Percentiles rank a stretch among this genome's conserved stretches.
Conservation (phyloP, 2,888 invertebrate species). For the Drosophila anomalata region DNA sequence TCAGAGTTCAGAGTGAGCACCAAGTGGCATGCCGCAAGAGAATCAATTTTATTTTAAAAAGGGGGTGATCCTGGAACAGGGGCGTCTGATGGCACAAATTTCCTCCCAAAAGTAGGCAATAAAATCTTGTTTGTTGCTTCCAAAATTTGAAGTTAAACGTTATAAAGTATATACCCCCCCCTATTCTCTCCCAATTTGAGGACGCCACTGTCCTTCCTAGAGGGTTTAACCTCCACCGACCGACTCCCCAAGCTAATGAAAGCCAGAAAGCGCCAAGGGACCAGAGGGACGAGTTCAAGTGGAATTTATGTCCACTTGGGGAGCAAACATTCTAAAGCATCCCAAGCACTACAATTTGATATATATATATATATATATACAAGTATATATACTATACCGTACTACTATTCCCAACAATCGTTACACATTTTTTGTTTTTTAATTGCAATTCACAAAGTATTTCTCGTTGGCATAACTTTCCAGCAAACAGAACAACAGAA, state of each 20-base stretch:
- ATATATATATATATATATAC: not conserved
- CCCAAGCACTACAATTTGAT: not conserved
- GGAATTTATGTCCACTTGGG: slow-evolving; percentile 43
- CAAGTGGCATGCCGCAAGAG: slow-evolving; percentile 25
- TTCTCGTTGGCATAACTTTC: slow-evolving; percentile 19
- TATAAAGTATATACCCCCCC: not conserved
- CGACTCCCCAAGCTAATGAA: slow-evolving; percentile 33
- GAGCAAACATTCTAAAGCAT: slow-evolving; percentile 1
- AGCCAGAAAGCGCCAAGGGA: slow-evolving; percentile 14
- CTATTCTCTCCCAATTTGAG: too few relatives aligned
- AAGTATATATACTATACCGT: not conserved
- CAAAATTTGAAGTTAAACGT: not conserved
- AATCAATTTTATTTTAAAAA: too few relatives aligned
- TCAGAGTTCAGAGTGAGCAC: slow-evolving; percentile 20
- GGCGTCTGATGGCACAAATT: not conserved
- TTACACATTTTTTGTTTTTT: slow-evolving; percentile 24
- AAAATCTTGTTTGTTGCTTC: not conserved
- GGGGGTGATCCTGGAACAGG: not conserved
- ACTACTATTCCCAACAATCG: slow-evolving; percentile 15
- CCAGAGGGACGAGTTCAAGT: slow-evolving; percentile 33
- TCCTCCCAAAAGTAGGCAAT: not conserved
- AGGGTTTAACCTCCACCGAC: slow-evolving; percentile 2
- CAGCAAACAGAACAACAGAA: slow-evolving; percentile 7
- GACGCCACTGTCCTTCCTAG: not conserved
- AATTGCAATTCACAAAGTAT: slow-evolving; percentile 31